These are phyloP conservation scores for Gobionotothen gibberifrons DNA, from an alignment of 2,797 vertebrate species.

Conservation along the genomic window DNA sequence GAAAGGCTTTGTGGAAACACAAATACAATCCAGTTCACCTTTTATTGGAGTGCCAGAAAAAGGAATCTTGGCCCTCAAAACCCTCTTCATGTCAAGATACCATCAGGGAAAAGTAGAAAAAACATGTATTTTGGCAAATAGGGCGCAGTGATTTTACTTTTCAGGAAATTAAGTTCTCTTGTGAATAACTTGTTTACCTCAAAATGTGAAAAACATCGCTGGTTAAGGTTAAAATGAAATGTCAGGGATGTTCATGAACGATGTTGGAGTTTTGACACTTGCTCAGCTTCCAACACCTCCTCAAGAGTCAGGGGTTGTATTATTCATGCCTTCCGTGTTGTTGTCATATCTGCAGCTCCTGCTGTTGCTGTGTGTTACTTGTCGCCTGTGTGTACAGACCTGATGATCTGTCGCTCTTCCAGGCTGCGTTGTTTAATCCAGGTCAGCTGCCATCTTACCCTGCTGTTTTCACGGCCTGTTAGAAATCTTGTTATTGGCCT, in stretches of 20 bases:
- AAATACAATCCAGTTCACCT: background rate
- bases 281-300: slow-evolving; percentile 45
- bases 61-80: background rate
- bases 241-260: slow-evolving; percentile 20
- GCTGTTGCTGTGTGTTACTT: slow-evolving; percentile 54
- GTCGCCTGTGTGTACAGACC: slow-evolving; percentile 51
- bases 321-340: slow-evolving; percentile 62
- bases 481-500: slow-evolving; percentile 67
- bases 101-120: background rate
- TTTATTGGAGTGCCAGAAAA: background rate
- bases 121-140: background rate
- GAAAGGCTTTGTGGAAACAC: background rate
- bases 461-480: slow-evolving; percentile 57
- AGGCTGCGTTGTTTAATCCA: slow-evolving; percentile 69
- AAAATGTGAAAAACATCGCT: slow-evolving; percentile 9
- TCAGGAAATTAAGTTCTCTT: background rate
- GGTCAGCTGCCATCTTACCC: slow-evolving; percentile 66
- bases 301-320: slow-evolving; percentile 53
- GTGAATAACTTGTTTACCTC: background rate
- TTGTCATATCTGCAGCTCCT: slow-evolving; percentile 52
- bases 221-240: slow-evolving; percentile 30
- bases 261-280: slow-evolving; percentile 43
- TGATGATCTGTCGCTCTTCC: slow-evolving; percentile 59
- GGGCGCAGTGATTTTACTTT: background rate
- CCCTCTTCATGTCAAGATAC: background rate